A percentile compares a stretch with the other conserved stretches of the same genome.
phyloP scores from a whole-genome alignment of 2,888 invertebrate species.

The Orthonychiurus folsomi region DNA sequence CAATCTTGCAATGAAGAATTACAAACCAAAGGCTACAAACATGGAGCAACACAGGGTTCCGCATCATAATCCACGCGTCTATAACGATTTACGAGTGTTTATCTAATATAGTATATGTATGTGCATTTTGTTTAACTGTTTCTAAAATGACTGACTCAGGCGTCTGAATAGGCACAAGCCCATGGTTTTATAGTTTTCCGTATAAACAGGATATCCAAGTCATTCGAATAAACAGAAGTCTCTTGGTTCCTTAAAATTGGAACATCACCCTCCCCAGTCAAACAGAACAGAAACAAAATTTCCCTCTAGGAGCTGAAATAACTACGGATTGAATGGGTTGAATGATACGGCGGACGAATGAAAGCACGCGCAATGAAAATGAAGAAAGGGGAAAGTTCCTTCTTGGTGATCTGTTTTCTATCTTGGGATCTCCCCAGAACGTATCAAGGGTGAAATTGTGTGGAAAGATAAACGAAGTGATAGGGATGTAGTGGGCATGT shows the following conservation, averaged over 20 bases:
- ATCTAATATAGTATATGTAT: too few species aligned
- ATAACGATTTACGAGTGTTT: background rate
- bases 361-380: background rate
- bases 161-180: too few species aligned
- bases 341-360: background rate
- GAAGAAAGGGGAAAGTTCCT: background rate
- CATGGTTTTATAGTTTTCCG: constrained; percentile 10
- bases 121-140: too few species aligned
- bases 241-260: background rate
- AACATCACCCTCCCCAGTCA: background rate
- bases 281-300: background rate
- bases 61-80: background rate
- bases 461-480: too few species aligned
- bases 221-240: constrained; percentile 6
- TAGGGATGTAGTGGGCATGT: too few species aligned
- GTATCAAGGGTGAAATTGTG: too few species aligned
- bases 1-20: background rate
- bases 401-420: background rate
- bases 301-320: background rate
- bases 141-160: too few species aligned
- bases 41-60: background rate
- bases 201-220: constrained; percentile 17
- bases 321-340: background rate
- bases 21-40: background rate
- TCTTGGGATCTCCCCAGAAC: too few species aligned